phyloP scores from a whole-genome alignment of 1,140 invertebrate species.

The Nomia melanderi region DNA sequence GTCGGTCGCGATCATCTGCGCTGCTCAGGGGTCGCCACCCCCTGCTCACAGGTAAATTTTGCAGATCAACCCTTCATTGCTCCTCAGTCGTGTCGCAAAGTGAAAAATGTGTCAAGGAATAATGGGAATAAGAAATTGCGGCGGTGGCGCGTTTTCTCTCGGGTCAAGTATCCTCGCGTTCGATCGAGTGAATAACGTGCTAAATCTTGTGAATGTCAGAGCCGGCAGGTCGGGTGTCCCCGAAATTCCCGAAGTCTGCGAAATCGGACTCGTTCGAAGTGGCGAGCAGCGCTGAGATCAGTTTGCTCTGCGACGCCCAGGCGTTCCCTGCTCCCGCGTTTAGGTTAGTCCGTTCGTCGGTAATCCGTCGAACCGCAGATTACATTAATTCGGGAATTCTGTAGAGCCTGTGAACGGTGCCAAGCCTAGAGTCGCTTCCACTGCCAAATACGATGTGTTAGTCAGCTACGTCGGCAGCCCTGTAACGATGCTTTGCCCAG shows the following conservation, averaged over 20 bases:
- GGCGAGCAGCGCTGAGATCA: constrained; percentile 62
- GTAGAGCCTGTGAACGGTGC: constrained; percentile 86
- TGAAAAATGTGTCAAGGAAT: no score
- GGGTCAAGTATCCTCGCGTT: neutral
- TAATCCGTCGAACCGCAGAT: neutral
- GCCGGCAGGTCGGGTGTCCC: constrained; percentile 83
- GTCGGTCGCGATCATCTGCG: constrained; percentile 80
- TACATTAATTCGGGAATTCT: constrained; percentile 19
- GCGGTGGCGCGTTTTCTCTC: constrained; percentile 43
- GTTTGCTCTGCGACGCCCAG: constrained; percentile 86
- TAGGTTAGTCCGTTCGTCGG: constrained; percentile 58
- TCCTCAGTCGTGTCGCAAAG: no score
- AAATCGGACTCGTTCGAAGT: constrained; percentile 71
- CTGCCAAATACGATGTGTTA: constrained; percentile 72
- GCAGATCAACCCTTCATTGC: no score
- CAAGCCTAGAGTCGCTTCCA: constrained; percentile 83
- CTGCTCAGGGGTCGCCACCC: constrained; percentile 82
- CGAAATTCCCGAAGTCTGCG: constrained; percentile 81
- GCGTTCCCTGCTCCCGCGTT: constrained; percentile 81
- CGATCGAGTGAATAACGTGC: neutral
- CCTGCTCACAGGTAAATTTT: constrained; percentile 80
- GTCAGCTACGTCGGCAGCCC: constrained; percentile 65
- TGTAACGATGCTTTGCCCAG: constrained; percentile 83
- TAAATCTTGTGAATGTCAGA: constrained; percentile 73
- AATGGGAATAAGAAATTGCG: neutral